Base-by-base conservation (phyloP, 2,113 vertebrate genomes). In the Echinops telfairi region DNA sequence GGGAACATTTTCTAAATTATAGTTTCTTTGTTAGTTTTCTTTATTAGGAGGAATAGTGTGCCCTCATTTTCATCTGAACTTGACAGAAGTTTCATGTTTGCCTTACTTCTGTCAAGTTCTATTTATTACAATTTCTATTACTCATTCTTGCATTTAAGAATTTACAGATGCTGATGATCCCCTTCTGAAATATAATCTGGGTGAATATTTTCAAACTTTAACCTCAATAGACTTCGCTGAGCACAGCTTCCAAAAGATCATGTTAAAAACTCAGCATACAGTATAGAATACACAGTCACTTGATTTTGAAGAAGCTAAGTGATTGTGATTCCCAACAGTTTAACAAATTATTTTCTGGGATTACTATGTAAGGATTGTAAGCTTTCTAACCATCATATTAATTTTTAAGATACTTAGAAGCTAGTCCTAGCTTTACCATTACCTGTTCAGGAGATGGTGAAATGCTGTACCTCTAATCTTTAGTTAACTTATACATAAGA, bases 251-350 rank as follows among this genome's bases (percentile, higher is more conserved):
- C 4, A 16, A 11, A 33, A 1, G 36, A 62, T 64, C 70, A 76
- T 93, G 4, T 76, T 47, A 15, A 75, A 80, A 93, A 38, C 80
- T 71, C 5, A 70, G 14, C 76, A 83, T 86, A 47, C 78, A 64
- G 31, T 81, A 11, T 43, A 86, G 60, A 75, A 1, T 20, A 53
- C 36, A 66, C 27, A n/a, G 70, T 64, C n/a, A n/a, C 14, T 93
- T 82, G 73, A 79, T 40, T 95, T 91, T 76, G 66, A 57, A 78
- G 12, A 90, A 81, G 33, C n/a, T 38, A 94, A 43, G 5, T 86
- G 58, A 88, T 29, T 71, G 2, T 81, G 4, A 80, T 77, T 94
- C 10, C 43, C 7, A 73, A 6, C 11, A 7, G 3, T 47, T 29
- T 94, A 43, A n/a, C 83, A 20, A 80, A 47, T 17, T 60, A 64